Evolutionary conservation across 2,888 invertebrate species (phyloP).

Genomic region (Rotaria macrura): DNA sequence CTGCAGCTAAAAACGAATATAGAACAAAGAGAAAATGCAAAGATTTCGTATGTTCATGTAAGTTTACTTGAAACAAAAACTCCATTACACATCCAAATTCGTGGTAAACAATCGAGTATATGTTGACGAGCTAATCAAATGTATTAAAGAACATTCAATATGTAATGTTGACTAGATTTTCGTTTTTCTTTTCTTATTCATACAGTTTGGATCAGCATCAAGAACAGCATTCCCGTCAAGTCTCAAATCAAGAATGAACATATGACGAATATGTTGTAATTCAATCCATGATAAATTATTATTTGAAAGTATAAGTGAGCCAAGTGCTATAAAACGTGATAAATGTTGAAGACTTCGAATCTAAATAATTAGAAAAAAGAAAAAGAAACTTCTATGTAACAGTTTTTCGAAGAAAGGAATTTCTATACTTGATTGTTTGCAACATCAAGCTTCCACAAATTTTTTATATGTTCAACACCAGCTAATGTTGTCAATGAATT

Average conservation of each 20-base stretch:
- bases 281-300: slow-evolving; percentile 46
- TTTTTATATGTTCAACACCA: background rate
- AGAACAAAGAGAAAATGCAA: background rate
- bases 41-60: background rate
- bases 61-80: slow-evolving; percentile 43
- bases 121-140: slow-evolving; percentile 44
- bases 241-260: slow-evolving; percentile 44
- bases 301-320: slow-evolving; percentile 43
- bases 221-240: slow-evolving; percentile 45
- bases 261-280: slow-evolving; percentile 43
- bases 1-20: background rate
- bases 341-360: slow-evolving; percentile 43
- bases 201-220: slow-evolving; percentile 47
- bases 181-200: too few relatives aligned
- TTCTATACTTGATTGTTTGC: background rate
- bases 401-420: too few relatives aligned
- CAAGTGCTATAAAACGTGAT: slow-evolving; percentile 43
- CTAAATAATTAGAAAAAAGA: slow-evolving; percentile 35
- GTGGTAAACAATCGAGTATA: slow-evolving; percentile 46
- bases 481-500: slow-evolving; percentile 5
- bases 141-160: background rate
- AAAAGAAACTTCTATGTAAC: too few relatives aligned
- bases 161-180: background rate
- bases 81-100: slow-evolving; percentile 49
- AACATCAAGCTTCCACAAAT: slow-evolving; percentile 18